Evolutionary conservation across 2,888 invertebrate genomes (phyloP).

Genomic region (Caenorhabditis doughertyi): DNA sequence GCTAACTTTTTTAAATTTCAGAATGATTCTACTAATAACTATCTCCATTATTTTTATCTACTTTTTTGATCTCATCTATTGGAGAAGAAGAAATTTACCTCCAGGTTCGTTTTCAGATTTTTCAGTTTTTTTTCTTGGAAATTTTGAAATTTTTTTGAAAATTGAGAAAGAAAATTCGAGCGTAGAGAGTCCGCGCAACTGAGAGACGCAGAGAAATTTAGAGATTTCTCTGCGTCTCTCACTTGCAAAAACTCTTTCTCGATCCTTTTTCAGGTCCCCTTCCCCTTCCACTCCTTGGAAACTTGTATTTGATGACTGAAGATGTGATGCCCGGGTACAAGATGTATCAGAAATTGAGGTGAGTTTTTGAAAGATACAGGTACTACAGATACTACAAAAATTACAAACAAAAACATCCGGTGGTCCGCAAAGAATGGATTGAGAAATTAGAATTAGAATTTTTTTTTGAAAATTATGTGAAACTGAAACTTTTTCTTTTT

Average conservation of each 20-base stretch:
- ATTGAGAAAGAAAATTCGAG: not conserved
- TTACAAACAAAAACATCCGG: too few relatives aligned
- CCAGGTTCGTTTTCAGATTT: constrained; percentile 45
- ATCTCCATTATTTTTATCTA: constrained; percentile 20
- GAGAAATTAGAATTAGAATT: too few relatives aligned
- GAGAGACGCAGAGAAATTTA: too few relatives aligned
- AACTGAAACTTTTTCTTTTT: too few relatives aligned
- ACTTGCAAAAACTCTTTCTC: too few relatives aligned
- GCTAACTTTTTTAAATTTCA: too few relatives aligned
- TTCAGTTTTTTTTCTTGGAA: not conserved
- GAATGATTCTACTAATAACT: constrained; percentile 50
- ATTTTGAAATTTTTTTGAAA: too few relatives aligned
- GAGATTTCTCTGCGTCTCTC: too few relatives aligned
- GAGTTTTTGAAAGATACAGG: not conserved
- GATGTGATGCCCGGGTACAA: constrained; percentile 58
- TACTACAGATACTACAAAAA: too few relatives aligned
- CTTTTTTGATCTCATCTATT: constrained; percentile 48
- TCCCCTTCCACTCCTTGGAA: constrained; percentile 61
- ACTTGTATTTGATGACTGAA: constrained; percentile 44
- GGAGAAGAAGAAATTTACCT: constrained; percentile 56
- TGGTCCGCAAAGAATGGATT: too few relatives aligned
- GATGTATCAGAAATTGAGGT: constrained; percentile 51
- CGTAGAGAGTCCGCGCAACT: too few relatives aligned
- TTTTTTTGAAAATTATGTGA: too few relatives aligned
- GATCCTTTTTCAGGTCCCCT: constrained; percentile 43